A percentile compares a stretch with the other conserved stretches of the same genome.
Evolutionary conservation across 2,888 invertebrate species (phyloP).

Genomic region (Hyles lineata): DNA sequence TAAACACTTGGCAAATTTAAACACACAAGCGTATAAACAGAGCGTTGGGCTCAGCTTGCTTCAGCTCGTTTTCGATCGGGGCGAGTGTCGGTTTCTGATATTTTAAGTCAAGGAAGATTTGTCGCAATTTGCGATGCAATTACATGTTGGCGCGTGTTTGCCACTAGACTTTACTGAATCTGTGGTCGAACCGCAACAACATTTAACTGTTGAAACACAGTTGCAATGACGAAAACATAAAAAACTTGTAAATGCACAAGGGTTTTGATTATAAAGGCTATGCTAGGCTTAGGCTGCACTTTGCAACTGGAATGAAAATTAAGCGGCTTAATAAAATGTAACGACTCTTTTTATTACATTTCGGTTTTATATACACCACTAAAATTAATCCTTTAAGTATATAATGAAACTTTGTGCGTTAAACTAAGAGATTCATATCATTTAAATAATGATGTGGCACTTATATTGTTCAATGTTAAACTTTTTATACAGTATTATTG

Average conservation of each 20-base stretch:
- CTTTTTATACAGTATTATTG: background rate
- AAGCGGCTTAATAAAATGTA: background rate
- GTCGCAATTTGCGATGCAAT: too few relatives aligned
- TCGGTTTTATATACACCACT: conserved; percentile 4
- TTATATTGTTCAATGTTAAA: background rate
- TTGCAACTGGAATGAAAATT: conserved; percentile 4
- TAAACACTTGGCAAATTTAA: too few relatives aligned
- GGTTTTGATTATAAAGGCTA: background rate
- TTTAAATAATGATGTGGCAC: background rate
- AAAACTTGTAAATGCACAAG: background rate
- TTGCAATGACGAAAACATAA: background rate
- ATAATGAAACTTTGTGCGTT: background rate
- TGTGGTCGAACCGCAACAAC: too few relatives aligned
- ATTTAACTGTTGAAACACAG: background rate
- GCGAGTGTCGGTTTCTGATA: too few relatives aligned
- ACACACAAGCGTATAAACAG: too few relatives aligned
- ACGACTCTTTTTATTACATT: conserved; percentile 24
- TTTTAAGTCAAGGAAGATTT: too few relatives aligned
- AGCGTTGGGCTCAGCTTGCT: too few relatives aligned
- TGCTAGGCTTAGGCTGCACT: background rate
- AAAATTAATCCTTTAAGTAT: background rate
- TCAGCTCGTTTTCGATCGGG: too few relatives aligned
- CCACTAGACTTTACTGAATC: too few relatives aligned
- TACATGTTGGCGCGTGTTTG: too few relatives aligned
- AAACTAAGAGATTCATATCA: background rate